These are phyloP conservation scores for Lamellibrachia satsuma DNA, from an alignment of 2,888 invertebrate species.

Conservation along the genomic window DNA sequence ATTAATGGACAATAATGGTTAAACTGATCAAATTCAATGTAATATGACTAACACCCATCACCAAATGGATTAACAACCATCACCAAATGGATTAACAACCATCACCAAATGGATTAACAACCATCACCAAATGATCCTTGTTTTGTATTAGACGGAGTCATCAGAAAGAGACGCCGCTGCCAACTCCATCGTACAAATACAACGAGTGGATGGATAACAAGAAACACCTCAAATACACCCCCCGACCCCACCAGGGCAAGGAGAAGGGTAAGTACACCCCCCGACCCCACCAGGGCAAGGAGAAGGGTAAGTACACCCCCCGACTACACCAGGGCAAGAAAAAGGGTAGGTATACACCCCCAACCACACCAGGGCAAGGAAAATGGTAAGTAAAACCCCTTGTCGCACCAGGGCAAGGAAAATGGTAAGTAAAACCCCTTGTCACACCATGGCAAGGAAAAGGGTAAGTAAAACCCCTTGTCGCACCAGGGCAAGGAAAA, in stretches of 20 bases:
- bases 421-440: too few relatives aligned
- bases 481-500: too few relatives aligned
- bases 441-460: too few relatives aligned
- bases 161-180: constrained; percentile 74
- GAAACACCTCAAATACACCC: constrained; percentile 69
- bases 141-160: constrained; percentile 21
- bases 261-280: constrained; percentile 44
- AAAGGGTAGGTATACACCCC: too few relatives aligned
- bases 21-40: too few relatives aligned
- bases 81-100: constrained; percentile 17
- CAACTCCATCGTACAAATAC: constrained; percentile 87
- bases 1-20: constrained; percentile 1
- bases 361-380: too few relatives aligned
- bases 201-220: constrained; percentile 78
- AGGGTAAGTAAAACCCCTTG: too few relatives aligned
- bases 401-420: too few relatives aligned
- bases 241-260: constrained; percentile 45
- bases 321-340: not conserved
- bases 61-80: constrained; percentile 17
- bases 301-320: constrained; percentile 30
- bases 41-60: not conserved
- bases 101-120: constrained; percentile 18
- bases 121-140: constrained; percentile 14
- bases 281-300: not conserved
- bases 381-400: too few relatives aligned